Evolutionary conservation across 1,140 invertebrate species (phyloP).

Genomic region (Leptopilina clavipes): DNA sequence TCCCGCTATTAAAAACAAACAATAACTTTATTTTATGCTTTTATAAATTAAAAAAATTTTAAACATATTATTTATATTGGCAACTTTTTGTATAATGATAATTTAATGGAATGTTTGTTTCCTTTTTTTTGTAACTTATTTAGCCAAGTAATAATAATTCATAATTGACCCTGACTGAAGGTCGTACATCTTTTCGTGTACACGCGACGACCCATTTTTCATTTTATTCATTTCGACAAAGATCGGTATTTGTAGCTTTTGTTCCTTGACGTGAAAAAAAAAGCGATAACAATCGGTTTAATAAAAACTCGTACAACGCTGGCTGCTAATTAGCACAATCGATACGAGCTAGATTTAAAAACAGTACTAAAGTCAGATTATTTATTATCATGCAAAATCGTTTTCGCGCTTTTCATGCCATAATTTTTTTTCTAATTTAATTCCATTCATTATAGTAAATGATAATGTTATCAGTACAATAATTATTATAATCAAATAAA

Average conservation of each 20-base stretch:
- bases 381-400: slow-evolving; percentile 21
- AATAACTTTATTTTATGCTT: no score
- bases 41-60: background rate
- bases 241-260: slow-evolving; percentile 18
- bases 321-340: slow-evolving; percentile 20
- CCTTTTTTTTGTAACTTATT: background rate
- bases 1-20: no score
- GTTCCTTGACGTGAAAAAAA: slow-evolving; percentile 19
- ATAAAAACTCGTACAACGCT: slow-evolving; percentile 17
- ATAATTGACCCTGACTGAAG: slow-evolving; percentile 24
- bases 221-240: slow-evolving; percentile 8
- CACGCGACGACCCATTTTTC: slow-evolving; percentile 32
- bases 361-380: slow-evolving; percentile 12
- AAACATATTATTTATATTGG: no score
- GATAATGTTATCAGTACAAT: background rate
- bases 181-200: slow-evolving; percentile 29
- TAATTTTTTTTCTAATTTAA: background rate
- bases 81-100: background rate
- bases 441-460: background rate
- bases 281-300: slow-evolving; percentile 25
- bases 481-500: no score
- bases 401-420: slow-evolving; percentile 9
- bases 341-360: slow-evolving; percentile 9
- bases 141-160: slow-evolving; percentile 11
- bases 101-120: background rate